These are phyloP conservation scores for Phyllotreta striolata DNA, from an alignment of 2,888 invertebrate species.

Conservation along the genomic window DNA sequence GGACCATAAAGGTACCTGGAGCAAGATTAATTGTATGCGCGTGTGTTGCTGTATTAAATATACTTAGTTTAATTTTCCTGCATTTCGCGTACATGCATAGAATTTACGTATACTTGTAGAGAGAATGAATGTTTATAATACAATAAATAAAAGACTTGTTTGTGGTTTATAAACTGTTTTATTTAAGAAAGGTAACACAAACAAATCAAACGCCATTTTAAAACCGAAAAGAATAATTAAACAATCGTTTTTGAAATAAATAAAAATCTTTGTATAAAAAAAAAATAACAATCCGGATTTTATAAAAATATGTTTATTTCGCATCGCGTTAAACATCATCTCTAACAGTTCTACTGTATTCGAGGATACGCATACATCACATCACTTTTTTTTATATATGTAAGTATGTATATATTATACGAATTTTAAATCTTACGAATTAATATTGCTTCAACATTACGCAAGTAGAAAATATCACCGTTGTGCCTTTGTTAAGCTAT, in stretches of 20 bases:
- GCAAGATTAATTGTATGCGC: conserved; percentile 63
- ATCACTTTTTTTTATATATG: conserved; percentile 19
- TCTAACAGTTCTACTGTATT: conserved; percentile 18
- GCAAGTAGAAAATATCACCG: conserved; percentile 6
- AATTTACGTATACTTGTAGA: conserved; percentile 46
- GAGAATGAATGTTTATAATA: too few relatives aligned
- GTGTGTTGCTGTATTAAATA: conserved; percentile 59
- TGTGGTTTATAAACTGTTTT: conserved; percentile 4
- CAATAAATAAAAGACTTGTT: not conserved
- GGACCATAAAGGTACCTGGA: conserved; percentile 61
- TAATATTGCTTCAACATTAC: not conserved
- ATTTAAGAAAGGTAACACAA: not conserved
- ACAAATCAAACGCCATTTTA: too few relatives aligned
- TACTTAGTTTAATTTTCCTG: conserved; percentile 63
- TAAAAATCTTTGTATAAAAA: conserved; percentile 20
- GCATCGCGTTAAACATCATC: not conserved
- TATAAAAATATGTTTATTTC: conserved; percentile 23
- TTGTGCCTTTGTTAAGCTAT: not conserved
- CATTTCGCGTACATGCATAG: conserved; percentile 65
- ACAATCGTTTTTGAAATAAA: too few relatives aligned
- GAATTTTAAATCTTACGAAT: not conserved
- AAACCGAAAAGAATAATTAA: too few relatives aligned
- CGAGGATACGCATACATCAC: conserved; percentile 14
- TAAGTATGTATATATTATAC: not conserved
- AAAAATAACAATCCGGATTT: conserved; percentile 23